Conservation (phyloP, 2,113 vertebrate genomes). For the Gnathonemus echidnorhynchus region DNA sequence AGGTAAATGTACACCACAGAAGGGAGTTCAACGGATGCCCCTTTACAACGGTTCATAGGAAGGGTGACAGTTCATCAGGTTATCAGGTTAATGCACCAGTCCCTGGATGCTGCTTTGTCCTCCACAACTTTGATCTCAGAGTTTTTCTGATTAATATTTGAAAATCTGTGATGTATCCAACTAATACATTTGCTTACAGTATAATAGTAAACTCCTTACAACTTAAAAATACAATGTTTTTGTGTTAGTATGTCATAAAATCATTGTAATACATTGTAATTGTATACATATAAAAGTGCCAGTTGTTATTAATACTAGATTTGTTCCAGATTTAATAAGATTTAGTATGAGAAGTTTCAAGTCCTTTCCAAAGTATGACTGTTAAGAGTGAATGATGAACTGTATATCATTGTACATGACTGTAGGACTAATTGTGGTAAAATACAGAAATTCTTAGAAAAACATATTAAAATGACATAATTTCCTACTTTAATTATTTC, state of each 20-base stretch:
- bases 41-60: not conserved
- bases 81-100: not conserved
- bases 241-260: not conserved
- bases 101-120: not conserved
- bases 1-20: not conserved
- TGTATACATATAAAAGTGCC: not conserved
- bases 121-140: not conserved
- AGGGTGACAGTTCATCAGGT: not conserved
- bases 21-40: not conserved
- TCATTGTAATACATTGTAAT: not conserved
- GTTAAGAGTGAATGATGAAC: not conserved
- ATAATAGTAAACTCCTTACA: not conserved
- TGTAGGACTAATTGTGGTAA: not conserved
- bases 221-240: not conserved
- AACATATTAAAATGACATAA: not conserved
- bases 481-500: not conserved
- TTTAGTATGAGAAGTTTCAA: not conserved
- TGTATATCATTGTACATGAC: not conserved
- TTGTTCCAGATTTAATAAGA: not conserved
- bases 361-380: not conserved
- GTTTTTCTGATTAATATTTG: not conserved
- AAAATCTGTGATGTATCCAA: not conserved
- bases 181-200: not conserved
- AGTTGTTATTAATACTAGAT: not conserved
- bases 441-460: not conserved